phyloP scores from a whole-genome alignment of 92 coral and sea anemone species.

The Bergia puertoricense region DNA sequence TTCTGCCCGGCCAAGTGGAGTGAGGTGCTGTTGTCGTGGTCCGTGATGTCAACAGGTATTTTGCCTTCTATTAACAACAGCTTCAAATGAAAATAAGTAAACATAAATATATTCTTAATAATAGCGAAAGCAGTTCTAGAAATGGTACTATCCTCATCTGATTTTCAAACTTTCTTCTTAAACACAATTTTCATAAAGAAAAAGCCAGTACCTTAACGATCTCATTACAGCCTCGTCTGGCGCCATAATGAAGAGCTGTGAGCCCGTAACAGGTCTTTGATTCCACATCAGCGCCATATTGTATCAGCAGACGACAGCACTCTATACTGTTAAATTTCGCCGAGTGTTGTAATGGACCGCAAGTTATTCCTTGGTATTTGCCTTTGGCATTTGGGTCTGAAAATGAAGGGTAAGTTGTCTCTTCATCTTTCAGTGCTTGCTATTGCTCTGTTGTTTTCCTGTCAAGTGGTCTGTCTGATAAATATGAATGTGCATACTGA shows the following conservation, averaged over 20 bases:
- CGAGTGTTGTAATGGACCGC: slow-evolving; percentile 57
- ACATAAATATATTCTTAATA: neutral
- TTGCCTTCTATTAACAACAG: slow-evolving; percentile 70
- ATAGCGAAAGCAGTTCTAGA: neutral
- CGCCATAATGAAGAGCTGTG: slow-evolving; percentile 76
- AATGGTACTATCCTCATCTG: neutral
- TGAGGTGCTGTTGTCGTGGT: slow-evolving; percentile 78
- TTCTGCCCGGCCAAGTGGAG: slow-evolving; percentile 79
- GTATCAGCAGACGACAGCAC: slow-evolving; percentile 65
- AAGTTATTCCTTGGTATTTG: neutral
- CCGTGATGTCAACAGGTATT: slow-evolving; percentile 64
- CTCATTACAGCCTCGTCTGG: slow-evolving; percentile 59
- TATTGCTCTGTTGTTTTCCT: neutral
- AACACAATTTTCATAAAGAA: neutral
- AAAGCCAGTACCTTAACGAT: slow-evolving; percentile 58
- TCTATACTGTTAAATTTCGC: slow-evolving; percentile 72
- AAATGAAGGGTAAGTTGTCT: neutral
- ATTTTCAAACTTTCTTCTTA: neutral
- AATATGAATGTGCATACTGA: neutral
- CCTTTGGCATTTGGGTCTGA: slow-evolving; percentile 23
- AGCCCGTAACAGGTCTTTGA: slow-evolving; percentile 68
- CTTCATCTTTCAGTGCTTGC: neutral
- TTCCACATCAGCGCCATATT: slow-evolving; percentile 63
- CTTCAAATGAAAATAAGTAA: slow-evolving; percentile 27
- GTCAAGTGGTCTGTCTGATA: neutral